A percentile compares a stretch with the other conserved stretches of the same genome.
Evolutionary conservation across 1,140 invertebrate genomes (phyloP).

Genomic region (Conopomorpha cramerella): DNA sequence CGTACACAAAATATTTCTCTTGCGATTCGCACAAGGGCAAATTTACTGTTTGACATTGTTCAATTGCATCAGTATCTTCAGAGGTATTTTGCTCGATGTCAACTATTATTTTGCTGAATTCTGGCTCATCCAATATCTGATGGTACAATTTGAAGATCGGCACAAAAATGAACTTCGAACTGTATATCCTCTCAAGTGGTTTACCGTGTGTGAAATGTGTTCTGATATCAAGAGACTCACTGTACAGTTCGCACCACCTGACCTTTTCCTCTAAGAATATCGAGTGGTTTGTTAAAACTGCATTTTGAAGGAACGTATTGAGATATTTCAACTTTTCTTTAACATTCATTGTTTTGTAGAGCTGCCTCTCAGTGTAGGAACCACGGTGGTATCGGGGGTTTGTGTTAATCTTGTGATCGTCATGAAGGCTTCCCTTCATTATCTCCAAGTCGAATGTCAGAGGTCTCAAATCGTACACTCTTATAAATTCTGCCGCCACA

Average conservation of each 20-base stretch:
- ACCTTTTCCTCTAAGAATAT: constrained; percentile 34
- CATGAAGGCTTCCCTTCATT: constrained; percentile 40
- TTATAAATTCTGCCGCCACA: constrained; percentile 56
- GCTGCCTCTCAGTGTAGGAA: constrained; percentile 56
- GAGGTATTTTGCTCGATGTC: too few relatives aligned
- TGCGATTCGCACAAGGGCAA: too few relatives aligned
- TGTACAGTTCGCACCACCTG: constrained; percentile 21
- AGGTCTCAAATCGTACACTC: constrained; percentile 52
- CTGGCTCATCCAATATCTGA: constrained; percentile 40
- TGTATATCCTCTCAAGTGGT: constrained; percentile 40
- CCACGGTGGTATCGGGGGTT: constrained; percentile 53
- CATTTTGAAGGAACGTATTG: constrained; percentile 28
- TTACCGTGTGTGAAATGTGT: constrained; percentile 33
- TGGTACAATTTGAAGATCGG: constrained; percentile 50
- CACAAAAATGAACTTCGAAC: constrained; percentile 53
- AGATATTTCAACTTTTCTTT: constrained; percentile 51
- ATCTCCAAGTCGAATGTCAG: constrained; percentile 42
- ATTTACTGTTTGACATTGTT: too few relatives aligned
- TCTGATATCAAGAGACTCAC: constrained; percentile 16
- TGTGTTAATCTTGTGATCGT: constrained; percentile 44
- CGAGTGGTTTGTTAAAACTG: constrained; percentile 29
- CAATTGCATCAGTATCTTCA: too few relatives aligned
- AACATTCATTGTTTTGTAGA: constrained; percentile 44
- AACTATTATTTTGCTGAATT: constrained; percentile 28
- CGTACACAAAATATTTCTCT: constrained; percentile 32